Evolutionary conservation across 1,140 invertebrate genomes (phyloP).

Genomic region (Hormaphis cornu): DNA sequence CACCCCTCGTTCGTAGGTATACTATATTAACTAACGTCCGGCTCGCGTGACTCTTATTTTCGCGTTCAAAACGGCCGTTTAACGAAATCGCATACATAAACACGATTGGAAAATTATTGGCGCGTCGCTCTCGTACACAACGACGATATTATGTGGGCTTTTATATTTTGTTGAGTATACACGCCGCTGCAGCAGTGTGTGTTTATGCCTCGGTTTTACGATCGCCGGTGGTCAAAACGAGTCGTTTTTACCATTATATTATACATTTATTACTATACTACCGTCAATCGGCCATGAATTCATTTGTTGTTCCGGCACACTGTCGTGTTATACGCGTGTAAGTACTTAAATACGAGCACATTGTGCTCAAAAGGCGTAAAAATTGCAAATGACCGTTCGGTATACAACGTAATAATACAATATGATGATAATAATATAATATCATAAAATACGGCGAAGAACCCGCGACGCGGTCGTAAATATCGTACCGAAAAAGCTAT

Average conservation of each 20-base stretch:
- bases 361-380: slow-evolving; percentile 10
- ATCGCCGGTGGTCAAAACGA: slow-evolving; percentile 20
- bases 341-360: not conserved
- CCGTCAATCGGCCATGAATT: slow-evolving; percentile 29
- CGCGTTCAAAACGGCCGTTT: not conserved
- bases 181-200: no score
- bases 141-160: not conserved
- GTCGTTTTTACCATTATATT: slow-evolving; percentile 6
- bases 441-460: slow-evolving; percentile 24
- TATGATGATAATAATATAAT: no score
- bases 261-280: not conserved
- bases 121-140: no score
- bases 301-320: not conserved
- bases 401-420: no score
- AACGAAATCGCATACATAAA: not conserved
- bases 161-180: not conserved
- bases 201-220: slow-evolving; percentile 7
- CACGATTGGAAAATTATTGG: slow-evolving; percentile 13
- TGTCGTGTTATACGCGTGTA: not conserved
- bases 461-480: slow-evolving; percentile 9
- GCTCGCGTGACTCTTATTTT: slow-evolving; percentile 18
- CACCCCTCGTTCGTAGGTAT: no score
- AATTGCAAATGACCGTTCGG: slow-evolving; percentile 20
- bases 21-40: no score
- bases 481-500: no score